Evolutionary conservation across 64 coral and sea anemone species (phyloP), one percentile per base, ranked within the genome.

Genomic region (Dendrophyllia cribrosa): DNA sequence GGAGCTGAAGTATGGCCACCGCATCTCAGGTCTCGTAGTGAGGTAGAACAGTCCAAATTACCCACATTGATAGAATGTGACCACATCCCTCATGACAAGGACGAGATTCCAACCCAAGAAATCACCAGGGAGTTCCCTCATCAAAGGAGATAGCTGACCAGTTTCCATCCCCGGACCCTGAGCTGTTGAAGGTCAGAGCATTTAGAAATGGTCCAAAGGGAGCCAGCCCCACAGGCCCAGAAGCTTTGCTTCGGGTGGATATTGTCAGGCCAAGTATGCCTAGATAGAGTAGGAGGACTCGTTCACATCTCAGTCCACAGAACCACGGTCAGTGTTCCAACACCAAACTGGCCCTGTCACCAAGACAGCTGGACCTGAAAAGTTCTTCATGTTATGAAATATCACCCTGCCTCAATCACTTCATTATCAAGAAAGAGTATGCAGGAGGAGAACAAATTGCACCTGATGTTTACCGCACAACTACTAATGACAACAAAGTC

Each of bases 1-100:
- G 43, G 72, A 89, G 26, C 6, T 77, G 9, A 85, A 76, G n/a
- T 86, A 76, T 58, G 90, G 81, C 3, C 53, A 80, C 9, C 60
- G 56, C 6, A 23, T 85, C 3, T 8, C 58, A 0, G 59, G 47
- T 8, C 24, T 92, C 24, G 26, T 62, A 7, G 82, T 86, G 7
- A 43, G 46, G 43, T 87, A 59, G 76, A 61, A 9, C 9, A 63
- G n/a, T 43, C 25, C 7, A 26, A 26, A 16, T 59, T 92, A 10
- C 90, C 90, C 13, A 74, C 66, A 5, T 46, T 92, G 16, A 46
- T 62, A 44, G 81, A 92, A 66, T 86, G 79, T 47, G 90, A 93
- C 48, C 19, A n/a, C 49, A 93, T 93, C 14, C 84, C 91, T 13
- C 72, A 26, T 10, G 91, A 88, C 69, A 93, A 87, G 17, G 16